These are phyloP conservation scores for Drosophila nigrodunni DNA, from an alignment of 1,140 invertebrate genomes.

Conservation along the genomic window DNA sequence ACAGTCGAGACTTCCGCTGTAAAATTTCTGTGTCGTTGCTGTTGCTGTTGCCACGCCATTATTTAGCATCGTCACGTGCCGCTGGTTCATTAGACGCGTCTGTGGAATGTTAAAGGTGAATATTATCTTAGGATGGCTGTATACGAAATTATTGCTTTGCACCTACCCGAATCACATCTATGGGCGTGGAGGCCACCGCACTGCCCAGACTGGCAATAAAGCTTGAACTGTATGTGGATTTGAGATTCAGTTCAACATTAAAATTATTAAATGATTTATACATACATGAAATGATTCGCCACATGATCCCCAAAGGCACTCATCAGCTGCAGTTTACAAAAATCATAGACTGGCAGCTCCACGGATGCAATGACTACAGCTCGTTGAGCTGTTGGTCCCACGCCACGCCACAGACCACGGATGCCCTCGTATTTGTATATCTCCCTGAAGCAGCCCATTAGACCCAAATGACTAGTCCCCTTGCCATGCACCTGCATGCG, in stretches of 20 bases:
- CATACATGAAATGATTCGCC: slow-evolving; percentile 94
- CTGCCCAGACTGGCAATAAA: slow-evolving; percentile 96
- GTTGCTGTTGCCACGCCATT: slow-evolving; percentile 84
- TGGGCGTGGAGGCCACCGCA: slow-evolving; percentile 96
- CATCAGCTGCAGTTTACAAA: slow-evolving; percentile 92
- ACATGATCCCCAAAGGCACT: slow-evolving; percentile 91
- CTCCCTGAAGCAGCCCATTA: slow-evolving; percentile 91
- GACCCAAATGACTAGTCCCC: slow-evolving; percentile 85
- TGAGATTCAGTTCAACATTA: not conserved
- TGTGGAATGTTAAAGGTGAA: slow-evolving; percentile 72
- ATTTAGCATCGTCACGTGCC: slow-evolving; percentile 86
- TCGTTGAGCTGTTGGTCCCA: slow-evolving; percentile 95
- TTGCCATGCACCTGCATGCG: slow-evolving; percentile 93
- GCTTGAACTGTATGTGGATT: slow-evolving; percentile 90
- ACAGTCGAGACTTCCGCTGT: slow-evolving; percentile 95
- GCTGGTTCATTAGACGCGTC: slow-evolving; percentile 97
- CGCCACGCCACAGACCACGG: slow-evolving; percentile 94
- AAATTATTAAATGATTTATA: not conserved
- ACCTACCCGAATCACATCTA: slow-evolving; percentile 97
- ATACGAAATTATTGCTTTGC: not conserved
- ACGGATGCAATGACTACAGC: slow-evolving; percentile 96
- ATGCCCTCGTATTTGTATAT: slow-evolving; percentile 93
- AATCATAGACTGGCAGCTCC: slow-evolving; percentile 97
- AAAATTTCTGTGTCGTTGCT: slow-evolving; percentile 87
- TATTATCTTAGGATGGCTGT: not conserved